Conservation (phyloP, 2,797 vertebrate genomes). For the Lateolabrax maculatus region DNA sequence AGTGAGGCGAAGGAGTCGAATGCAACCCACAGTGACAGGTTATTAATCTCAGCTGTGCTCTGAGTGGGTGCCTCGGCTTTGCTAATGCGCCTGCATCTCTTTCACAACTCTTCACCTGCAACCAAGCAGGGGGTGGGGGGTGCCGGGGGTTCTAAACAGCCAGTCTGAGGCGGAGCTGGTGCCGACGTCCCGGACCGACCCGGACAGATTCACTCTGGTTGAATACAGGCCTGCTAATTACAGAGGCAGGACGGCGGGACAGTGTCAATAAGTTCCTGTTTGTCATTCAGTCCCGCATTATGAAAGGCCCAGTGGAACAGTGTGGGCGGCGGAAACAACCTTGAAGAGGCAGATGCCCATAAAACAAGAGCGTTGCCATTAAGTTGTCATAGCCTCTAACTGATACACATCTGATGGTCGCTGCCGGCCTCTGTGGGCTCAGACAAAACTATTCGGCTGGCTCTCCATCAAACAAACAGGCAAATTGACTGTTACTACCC, state of each 20-base stretch:
- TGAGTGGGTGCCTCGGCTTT: conserved; percentile 54
- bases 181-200: not conserved
- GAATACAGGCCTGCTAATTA: conserved; percentile 39
- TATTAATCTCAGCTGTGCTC: conserved; percentile 76
- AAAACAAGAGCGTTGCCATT: conserved; percentile 64
- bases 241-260: not conserved
- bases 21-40: conserved; percentile 74
- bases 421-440: conserved; percentile 50
- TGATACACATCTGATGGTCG: conserved; percentile 62
- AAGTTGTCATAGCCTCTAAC: conserved; percentile 69
- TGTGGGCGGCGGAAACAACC: conserved; percentile 56
- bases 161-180: not conserved
- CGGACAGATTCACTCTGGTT: not conserved
- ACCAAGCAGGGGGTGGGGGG: not conserved
- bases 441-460: conserved; percentile 48
- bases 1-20: conserved; percentile 57
- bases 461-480: conserved; percentile 66
- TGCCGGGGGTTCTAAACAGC: not conserved
- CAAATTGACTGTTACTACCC: conserved; percentile 39
- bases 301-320: conserved; percentile 11
- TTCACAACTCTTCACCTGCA: conserved; percentile 60
- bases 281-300: conserved; percentile 49
- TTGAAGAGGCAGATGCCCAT: conserved; percentile 64
- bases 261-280: conserved; percentile 37
- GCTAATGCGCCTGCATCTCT: conserved; percentile 68